Percentiles rank a stretch among this genome's conserved stretches.
phyloP scores from a whole-genome alignment of 2,797 vertebrate species.

The Propithecus deckenii region DNA sequence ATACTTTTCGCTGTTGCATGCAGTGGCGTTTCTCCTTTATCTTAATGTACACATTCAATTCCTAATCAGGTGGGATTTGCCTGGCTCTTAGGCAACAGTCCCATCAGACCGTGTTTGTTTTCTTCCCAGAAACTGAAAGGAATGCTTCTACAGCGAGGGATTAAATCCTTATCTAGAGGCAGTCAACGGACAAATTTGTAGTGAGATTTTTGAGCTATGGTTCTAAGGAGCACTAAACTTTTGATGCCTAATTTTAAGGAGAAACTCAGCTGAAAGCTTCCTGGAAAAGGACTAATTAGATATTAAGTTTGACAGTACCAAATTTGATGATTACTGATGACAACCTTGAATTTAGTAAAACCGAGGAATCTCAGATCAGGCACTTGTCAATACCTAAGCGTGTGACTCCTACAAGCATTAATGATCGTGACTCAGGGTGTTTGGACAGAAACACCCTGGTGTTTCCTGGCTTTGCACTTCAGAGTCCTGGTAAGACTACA shows the following conservation, averaged over 20 bases:
- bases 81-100: background rate
- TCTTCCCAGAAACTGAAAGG: background rate
- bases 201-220: background rate
- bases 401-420: background rate
- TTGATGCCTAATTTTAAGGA: slow-evolving; percentile 4
- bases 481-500: background rate
- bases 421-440: background rate
- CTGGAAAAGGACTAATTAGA: background rate
- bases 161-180: background rate
- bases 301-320: background rate
- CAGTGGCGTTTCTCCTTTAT: background rate
- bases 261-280: background rate
- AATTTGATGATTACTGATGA: background rate
- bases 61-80: background rate
- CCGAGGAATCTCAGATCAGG: background rate
- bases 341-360: background rate
- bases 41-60: background rate
- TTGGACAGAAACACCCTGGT: background rate
- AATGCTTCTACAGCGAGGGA: background rate
- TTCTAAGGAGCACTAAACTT: background rate
- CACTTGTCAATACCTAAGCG: background rate
- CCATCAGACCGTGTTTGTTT: background rate
- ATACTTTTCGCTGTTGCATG: background rate
- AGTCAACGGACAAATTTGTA: background rate
- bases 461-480: background rate